Evolutionary conservation across 2,888 invertebrate species (phyloP).

Genomic region (Leucophenga maculata): DNA sequence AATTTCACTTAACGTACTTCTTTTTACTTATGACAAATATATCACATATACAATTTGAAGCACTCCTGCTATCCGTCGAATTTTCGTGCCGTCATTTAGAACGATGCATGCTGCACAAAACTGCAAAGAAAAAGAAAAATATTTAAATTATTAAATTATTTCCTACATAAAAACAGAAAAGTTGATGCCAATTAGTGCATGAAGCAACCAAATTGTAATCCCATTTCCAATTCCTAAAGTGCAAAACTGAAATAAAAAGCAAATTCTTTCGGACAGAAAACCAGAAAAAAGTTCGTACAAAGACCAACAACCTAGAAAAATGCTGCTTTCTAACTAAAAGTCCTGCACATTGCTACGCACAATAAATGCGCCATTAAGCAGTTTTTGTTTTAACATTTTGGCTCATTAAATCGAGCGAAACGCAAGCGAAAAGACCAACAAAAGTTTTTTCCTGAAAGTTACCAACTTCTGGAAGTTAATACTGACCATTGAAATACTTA

Average conservation of each 20-base stretch:
- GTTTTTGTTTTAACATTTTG: neutral
- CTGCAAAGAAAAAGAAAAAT: constrained; percentile 47
- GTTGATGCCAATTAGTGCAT: too few relatives aligned
- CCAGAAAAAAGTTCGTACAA: too few relatives aligned
- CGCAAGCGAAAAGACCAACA: neutral
- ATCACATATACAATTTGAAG: constrained; percentile 53
- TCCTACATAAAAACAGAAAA: neutral
- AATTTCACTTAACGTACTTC: constrained; percentile 53
- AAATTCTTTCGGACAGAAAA: neutral
- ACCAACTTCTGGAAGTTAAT: neutral
- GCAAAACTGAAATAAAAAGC: neutral
- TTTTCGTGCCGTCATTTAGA: constrained; percentile 61
- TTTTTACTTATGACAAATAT: constrained; percentile 55
- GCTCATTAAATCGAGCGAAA: constrained; percentile 2
- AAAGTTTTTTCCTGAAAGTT: neutral
- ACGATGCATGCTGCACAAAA: constrained; percentile 60
- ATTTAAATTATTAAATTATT: constrained; percentile 30
- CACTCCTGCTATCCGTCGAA: constrained; percentile 39
- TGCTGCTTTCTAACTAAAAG: too few relatives aligned
- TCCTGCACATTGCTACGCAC: too few relatives aligned
- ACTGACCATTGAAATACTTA: neutral
- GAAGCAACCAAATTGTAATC: too few relatives aligned
- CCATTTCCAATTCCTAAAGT: neutral
- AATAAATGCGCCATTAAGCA: neutral
- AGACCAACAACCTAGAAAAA: too few relatives aligned